Conservation (phyloP, 2,113 vertebrate species). For the Heloderma charlesbogerti region DNA sequence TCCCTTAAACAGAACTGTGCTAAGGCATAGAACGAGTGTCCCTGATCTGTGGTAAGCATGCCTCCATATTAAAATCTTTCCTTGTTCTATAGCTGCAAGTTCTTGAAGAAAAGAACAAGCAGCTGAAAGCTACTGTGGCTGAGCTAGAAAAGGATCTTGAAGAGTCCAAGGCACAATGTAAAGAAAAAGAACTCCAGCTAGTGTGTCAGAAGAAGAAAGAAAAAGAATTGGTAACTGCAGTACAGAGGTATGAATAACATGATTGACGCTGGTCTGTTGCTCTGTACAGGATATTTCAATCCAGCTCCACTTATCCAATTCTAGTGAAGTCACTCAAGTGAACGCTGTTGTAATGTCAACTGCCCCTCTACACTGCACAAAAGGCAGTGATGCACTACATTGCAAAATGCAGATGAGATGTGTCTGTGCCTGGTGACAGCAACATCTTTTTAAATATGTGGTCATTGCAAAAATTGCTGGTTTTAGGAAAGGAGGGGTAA, state of each 20-base stretch:
- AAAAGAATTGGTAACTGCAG: slow-evolving; percentile 88
- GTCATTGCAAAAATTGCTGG: not conserved
- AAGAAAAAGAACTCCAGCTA: slow-evolving; percentile 87
- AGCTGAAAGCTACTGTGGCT: slow-evolving; percentile 79
- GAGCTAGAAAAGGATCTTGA: slow-evolving; percentile 81
- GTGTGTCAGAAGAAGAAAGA: slow-evolving; percentile 88
- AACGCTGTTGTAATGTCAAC: slow-evolving; percentile 13
- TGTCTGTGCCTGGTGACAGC: not conserved
- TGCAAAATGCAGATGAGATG: not conserved
- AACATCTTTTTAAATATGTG: not conserved
- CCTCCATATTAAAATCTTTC: slow-evolving; percentile 20
- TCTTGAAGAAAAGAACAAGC: slow-evolving; percentile 83
- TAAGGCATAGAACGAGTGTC: not conserved
- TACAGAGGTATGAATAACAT: slow-evolving; percentile 87
- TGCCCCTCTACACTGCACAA: not conserved
- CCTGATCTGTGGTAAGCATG: not conserved
- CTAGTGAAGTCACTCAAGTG: not conserved
- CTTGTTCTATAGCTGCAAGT: slow-evolving; percentile 83
- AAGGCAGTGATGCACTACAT: not conserved
- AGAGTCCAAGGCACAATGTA: slow-evolving; percentile 77
- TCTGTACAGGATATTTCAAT: not conserved
- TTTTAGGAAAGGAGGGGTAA: not conserved
- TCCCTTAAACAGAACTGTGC: not conserved
- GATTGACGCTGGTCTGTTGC: not conserved
- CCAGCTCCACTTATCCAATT: not conserved